phyloP scores from a whole-genome alignment of 2,113 vertebrate genomes.

The Phocoena phocoena region DNA sequence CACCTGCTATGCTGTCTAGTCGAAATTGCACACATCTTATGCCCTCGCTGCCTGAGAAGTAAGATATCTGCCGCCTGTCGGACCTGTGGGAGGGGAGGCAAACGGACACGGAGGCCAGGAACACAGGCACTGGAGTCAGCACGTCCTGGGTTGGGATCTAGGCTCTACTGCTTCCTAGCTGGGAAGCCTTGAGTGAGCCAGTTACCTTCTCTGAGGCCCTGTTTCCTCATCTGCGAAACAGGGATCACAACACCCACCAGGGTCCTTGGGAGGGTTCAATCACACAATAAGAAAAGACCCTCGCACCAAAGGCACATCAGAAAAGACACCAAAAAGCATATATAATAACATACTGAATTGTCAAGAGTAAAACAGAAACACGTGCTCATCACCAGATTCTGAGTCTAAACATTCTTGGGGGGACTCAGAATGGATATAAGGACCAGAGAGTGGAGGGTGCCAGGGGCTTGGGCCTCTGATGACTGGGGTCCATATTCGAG shows the following conservation, averaged over 20 bases:
- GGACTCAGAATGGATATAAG: neutral
- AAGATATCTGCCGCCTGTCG: rapidly evolving
- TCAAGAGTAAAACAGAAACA: rapidly evolving
- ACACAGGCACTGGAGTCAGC: rapidly evolving
- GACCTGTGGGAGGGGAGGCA: rapidly evolving
- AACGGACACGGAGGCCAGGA: rapidly evolving
- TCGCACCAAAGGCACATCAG: rapidly evolving
- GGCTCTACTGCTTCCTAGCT: neutral
- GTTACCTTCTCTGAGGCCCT: neutral
- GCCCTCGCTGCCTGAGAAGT: neutral
- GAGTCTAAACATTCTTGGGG: neutral
- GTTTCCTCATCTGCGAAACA: rapidly evolving
- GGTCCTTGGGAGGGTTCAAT: neutral
- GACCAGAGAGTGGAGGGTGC: neutral
- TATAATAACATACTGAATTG: rapidly evolving
- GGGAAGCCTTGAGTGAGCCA: rapidly evolving
- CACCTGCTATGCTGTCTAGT: rapidly evolving
- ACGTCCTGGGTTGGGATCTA: rapidly evolving
- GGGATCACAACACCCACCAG: no score
- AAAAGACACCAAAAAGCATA: neutral
- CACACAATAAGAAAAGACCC: neutral
- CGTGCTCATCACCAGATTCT: rapidly evolving
- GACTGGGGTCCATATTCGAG: no score
- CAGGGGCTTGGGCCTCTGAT: neutral
- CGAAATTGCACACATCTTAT: rapidly evolving